These are phyloP conservation scores for Gephyroberyx darwinii DNA, from an alignment of 2,797 vertebrate species.

Conservation along the genomic window DNA sequence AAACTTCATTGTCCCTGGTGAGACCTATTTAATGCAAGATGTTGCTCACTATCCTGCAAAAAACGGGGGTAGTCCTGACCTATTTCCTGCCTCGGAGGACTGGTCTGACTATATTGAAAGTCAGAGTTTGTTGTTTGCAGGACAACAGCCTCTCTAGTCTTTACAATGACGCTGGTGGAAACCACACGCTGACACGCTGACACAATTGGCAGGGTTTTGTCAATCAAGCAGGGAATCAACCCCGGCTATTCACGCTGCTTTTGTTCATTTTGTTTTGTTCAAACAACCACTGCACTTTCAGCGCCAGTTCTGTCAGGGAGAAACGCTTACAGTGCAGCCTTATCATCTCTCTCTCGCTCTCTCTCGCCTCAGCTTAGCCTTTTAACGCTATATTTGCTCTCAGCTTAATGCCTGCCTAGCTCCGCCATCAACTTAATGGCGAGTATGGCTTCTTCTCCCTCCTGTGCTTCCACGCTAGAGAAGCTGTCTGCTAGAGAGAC, in stretches of 20 bases:
- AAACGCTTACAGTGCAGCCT: conserved; percentile 67
- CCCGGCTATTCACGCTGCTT: conserved; percentile 64
- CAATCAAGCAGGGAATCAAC: conserved; percentile 64
- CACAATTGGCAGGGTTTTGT: conserved; percentile 70
- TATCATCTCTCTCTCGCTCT: conserved; percentile 36
- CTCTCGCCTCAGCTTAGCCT: not conserved
- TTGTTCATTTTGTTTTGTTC: conserved; percentile 62
- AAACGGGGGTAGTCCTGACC: conserved; percentile 36
- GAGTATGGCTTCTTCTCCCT: too few relatives aligned
- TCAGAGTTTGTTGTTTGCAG: conserved; percentile 54
- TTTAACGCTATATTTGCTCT: not conserved
- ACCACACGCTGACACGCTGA: conserved; percentile 75
- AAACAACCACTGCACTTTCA: conserved; percentile 65
- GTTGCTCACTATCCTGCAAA: not conserved
- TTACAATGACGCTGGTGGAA: conserved; percentile 63
- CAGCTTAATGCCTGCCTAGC: too few relatives aligned
- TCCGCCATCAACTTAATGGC: too few relatives aligned
- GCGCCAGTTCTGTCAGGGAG: conserved; percentile 30
- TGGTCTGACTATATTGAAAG: conserved; percentile 42
- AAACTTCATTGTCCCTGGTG: not conserved
- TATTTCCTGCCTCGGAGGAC: conserved; percentile 27
- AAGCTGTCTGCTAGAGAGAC: too few relatives aligned
- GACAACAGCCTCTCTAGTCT: conserved; percentile 33
- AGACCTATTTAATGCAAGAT: not conserved
- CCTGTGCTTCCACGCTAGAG: too few relatives aligned